A percentile compares a stretch with the other conserved stretches of the same genome.
Evolutionary conservation across 2,888 invertebrate genomes (phyloP).

Genomic region (Malthinus flaveolus): DNA sequence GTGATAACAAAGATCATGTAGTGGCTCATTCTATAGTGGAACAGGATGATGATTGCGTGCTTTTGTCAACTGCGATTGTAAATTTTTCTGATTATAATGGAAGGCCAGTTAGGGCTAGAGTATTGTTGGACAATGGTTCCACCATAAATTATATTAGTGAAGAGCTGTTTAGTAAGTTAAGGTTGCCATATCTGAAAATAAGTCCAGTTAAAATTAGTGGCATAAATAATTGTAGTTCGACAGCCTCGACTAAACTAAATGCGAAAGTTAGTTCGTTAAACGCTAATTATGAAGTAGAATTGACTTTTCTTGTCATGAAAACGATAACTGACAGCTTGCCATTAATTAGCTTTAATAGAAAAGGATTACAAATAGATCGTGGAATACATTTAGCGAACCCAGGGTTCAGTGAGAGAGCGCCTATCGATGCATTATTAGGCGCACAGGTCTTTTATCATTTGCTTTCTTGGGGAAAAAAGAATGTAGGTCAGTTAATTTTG

Average conservation of each 20-base stretch:
- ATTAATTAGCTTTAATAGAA: background rate
- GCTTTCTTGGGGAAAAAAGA: constrained; percentile 6
- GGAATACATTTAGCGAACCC: constrained; percentile 12
- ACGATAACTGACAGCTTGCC: constrained; percentile 8
- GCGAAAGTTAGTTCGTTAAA: background rate
- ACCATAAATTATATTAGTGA: background rate
- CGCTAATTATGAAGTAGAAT: background rate
- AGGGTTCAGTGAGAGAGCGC: constrained; percentile 1
- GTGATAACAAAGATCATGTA: background rate
- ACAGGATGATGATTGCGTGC: no score
- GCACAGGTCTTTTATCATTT: constrained; percentile 13
- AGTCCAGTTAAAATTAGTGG: background rate
- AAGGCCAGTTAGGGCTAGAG: background rate
- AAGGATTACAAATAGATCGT: constrained; percentile 4
- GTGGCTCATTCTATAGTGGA: background rate
- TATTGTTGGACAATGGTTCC: background rate
- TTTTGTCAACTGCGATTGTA: background rate
- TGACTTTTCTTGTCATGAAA: background rate
- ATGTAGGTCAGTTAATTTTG: constrained; percentile 2
- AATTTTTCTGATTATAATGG: background rate
- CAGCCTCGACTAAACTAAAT: background rate
- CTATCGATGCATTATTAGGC: constrained; percentile 16
- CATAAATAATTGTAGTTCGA: background rate
- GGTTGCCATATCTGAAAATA: background rate
- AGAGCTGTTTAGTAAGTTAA: background rate